Base-by-base conservation (phyloP, 2,113 vertebrate genomes). In the Aythya baeri region DNA sequence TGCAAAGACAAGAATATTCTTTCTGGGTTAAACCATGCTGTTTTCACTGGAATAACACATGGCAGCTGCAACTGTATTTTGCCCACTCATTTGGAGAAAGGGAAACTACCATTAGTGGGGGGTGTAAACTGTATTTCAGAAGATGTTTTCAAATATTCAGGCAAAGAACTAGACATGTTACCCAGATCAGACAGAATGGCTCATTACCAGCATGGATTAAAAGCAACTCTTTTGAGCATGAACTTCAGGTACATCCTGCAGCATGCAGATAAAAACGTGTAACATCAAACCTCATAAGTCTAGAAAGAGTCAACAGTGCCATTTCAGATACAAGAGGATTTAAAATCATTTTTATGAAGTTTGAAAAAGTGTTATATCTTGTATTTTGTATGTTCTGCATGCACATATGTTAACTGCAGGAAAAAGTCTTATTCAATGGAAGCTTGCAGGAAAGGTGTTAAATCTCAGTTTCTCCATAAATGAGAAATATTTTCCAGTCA, bases 401-500 rank as follows among this genome's bases (percentile, higher is more conserved):
- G 50, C 21, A 92, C 82, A 84, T 65, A 86, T n/a, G 71, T 91
- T 91, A 96, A 93, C 71, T 73, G 65, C 84, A 82, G 81, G 54
- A 87, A 90, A 95, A 92, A 49, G 34, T 82, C 93, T 91, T 81
- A 77, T 68, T 94, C 91, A 87, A 80, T 91, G 75, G 50, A 92
- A 76, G 90, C 68, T 89, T 95, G 73, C 57, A 89, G 70, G 50
- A 97, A 95, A 97, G 94, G 95, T 96, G 96, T 93, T 96, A 97
- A 97, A 92, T 96, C 95, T 96, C 97, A 96, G 88, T 97, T 96
- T 96, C 91, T 96, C 94, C 91, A 94, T 88, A 92, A 96, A 96
- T 96, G 96, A 92, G 85, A 96, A 96, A 96, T 94, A 95, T 95
- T 97, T 97, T 97, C 96, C 96, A 97, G 93, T 96, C 92, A 93